Conservation (phyloP, 2,888 invertebrate species). For the Campoplex capitator region DNA sequence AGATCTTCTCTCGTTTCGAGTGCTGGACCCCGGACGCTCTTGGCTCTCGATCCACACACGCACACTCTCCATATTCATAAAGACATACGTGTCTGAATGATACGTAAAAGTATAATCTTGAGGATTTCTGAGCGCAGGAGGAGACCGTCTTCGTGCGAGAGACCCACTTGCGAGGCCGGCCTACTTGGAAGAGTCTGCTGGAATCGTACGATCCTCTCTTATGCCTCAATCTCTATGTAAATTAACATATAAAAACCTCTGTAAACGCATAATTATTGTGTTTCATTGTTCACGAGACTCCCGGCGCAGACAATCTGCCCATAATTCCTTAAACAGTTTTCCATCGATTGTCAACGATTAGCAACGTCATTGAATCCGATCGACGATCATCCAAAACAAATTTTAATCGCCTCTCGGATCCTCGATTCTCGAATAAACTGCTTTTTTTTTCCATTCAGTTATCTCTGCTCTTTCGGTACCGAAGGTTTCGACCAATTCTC, state of each 20-base stretch:
- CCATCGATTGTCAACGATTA: too few species aligned
- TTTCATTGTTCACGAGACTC: background rate
- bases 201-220: slow-evolving; percentile 55
- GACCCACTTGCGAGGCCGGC: slow-evolving; percentile 76
- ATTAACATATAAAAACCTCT: background rate
- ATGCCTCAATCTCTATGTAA: background rate
- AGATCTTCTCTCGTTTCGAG: background rate
- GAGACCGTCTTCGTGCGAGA: slow-evolving; percentile 77
- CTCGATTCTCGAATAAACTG: too few species aligned
- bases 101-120: slow-evolving; percentile 41
- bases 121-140: slow-evolving; percentile 65
- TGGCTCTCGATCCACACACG: slow-evolving; percentile 32
- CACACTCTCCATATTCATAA: slow-evolving; percentile 2
- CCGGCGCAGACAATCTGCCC: too few species aligned
- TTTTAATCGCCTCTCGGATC: too few species aligned
- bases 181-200: slow-evolving; percentile 75
- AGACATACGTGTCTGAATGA: background rate
- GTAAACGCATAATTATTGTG: background rate
- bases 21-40: slow-evolving; percentile 44
- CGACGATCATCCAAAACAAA: too few species aligned
- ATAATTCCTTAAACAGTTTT: too few species aligned
- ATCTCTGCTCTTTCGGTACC: too few species aligned
- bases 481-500: too few species aligned
- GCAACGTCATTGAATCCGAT: too few species aligned
- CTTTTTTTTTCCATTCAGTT: too few species aligned